Base-by-base conservation (phyloP, 2,888 invertebrate species). In the Spatulosminthurus flaviceps region DNA sequence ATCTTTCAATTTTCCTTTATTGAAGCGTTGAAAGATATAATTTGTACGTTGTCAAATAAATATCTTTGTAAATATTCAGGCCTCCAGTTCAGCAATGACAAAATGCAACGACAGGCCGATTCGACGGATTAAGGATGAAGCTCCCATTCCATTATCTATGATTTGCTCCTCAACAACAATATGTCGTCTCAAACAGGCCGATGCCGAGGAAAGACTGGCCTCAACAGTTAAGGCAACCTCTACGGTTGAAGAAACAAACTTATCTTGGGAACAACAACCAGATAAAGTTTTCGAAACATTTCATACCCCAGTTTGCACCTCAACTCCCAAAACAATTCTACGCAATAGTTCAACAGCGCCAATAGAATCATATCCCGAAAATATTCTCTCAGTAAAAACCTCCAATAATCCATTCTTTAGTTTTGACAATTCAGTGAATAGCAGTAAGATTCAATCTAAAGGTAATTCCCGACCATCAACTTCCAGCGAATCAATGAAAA, bases 121-220 rank as follows among this genome's bases (percentile, higher is more conserved):
- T 11, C 22, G 64, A 5, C 64, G 64, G 11, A 64, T 64, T 5
- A 64, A 78, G 24, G 71, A 78, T 1, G 78, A 78, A 51, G 70
- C 71, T 5, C 78, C 78, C 4, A 78, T 78, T 34, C 78, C 78
- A 21, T 24, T 78, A 60, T 78, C 70, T 0, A 78, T 78, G 78
- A 78, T 71, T 22, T 28, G 28, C 24, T 69, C 69, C 28, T 7
- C 28, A 34, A 26, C 28, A 16, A 11, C 9, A 2, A 22, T 69
- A 69, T 19, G 24, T 26, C n/a, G 21, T 2, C 19, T 60, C 7
- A 19, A 13, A 21, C 4, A 5, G 16, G 7, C 60, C 5, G 34
- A 34, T 34, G 34, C n/a, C n/a, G n/a, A n/a, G n/a, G n/a, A n/a
- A n/a, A n/a, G n/a, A n/a, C n/a, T n/a, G n/a, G n/a, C n/a, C n/a